phyloP scores from a whole-genome alignment of 2,888 invertebrate species.

The Drosophila nr. medialis region DNA sequence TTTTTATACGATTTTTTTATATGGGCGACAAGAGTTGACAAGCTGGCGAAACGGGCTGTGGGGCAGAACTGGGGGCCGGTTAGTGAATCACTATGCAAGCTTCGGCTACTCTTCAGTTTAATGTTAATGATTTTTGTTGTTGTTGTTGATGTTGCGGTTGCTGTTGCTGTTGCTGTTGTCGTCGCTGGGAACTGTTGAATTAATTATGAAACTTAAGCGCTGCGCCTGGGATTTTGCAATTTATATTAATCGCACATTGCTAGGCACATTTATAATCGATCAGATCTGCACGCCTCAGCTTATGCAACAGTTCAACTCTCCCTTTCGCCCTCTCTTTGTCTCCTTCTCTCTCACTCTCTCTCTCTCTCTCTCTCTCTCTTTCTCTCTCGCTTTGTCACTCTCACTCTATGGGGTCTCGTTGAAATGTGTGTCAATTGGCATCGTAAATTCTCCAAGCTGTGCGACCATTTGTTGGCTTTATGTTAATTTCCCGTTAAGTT shows the following conservation, averaged over 20 bases:
- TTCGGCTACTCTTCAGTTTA: conserved; percentile 45
- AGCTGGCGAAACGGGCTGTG: conserved; percentile 35
- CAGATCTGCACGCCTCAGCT: conserved; percentile 44
- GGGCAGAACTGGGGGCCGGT: conserved; percentile 61
- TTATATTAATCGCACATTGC: conserved; percentile 81
- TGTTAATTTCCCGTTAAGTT: conserved; percentile 55
- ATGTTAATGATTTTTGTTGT: conserved; percentile 17
- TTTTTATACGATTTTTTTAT: conserved; percentile 46
- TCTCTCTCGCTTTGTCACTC: background rate
- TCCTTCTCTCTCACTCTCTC: conserved; percentile 7
- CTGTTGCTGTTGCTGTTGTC: conserved; percentile 27
- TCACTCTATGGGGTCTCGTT: conserved; percentile 15
- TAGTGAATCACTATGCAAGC: conserved; percentile 70
- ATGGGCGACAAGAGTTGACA: conserved; percentile 72
- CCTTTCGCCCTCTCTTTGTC: conserved; percentile 3
- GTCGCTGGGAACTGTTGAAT: conserved; percentile 59
- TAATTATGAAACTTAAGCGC: conserved; percentile 79
- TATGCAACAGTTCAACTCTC: conserved; percentile 30
- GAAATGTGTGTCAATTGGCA: conserved; percentile 71
- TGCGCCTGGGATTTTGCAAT: conserved; percentile 71
- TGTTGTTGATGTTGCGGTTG: conserved; percentile 32
- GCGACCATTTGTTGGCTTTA: conserved; percentile 48
- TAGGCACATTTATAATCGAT: conserved; percentile 81
- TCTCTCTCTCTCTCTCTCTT: background rate
- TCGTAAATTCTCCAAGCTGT: conserved; percentile 44